These are phyloP conservation scores for Seira sanloemensis DNA, from an alignment of 2,888 invertebrate species.

Conservation along the genomic window DNA sequence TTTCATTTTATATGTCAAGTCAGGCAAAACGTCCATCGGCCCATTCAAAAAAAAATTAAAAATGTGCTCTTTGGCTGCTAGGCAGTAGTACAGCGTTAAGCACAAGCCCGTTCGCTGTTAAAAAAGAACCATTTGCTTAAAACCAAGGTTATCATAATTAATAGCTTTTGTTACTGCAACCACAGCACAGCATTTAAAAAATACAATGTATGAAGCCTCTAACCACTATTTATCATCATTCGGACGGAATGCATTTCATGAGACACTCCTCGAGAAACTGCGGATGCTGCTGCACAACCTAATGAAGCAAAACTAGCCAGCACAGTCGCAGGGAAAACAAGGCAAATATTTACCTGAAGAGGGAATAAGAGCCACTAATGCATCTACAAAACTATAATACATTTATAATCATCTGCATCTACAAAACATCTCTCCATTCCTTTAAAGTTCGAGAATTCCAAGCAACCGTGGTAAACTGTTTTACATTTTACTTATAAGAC, in stretches of 20 bases:
- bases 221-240: neutral
- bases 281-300: neutral
- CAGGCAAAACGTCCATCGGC: too few species aligned
- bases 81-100: neutral
- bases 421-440: too few species aligned
- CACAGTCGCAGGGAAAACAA: neutral
- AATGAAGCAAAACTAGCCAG: neutral
- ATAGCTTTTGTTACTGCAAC: neutral
- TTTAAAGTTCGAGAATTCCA: too few species aligned
- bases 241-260: neutral
- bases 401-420: too few species aligned
- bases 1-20: too few species aligned
- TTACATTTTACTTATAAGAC: too few species aligned
- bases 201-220: neutral
- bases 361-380: too few species aligned
- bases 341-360: neutral
- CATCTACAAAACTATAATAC: too few species aligned
- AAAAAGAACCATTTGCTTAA: constrained; percentile 21
- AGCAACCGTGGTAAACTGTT: too few species aligned
- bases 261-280: neutral
- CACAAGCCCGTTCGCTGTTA: neutral
- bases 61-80: too few species aligned
- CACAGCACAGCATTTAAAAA: neutral
- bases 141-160: constrained; percentile 40
- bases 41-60: too few species aligned